Evolutionary conservation across 2,113 vertebrate genomes (phyloP).

Genomic region (Nothoprocta perdicaria): DNA sequence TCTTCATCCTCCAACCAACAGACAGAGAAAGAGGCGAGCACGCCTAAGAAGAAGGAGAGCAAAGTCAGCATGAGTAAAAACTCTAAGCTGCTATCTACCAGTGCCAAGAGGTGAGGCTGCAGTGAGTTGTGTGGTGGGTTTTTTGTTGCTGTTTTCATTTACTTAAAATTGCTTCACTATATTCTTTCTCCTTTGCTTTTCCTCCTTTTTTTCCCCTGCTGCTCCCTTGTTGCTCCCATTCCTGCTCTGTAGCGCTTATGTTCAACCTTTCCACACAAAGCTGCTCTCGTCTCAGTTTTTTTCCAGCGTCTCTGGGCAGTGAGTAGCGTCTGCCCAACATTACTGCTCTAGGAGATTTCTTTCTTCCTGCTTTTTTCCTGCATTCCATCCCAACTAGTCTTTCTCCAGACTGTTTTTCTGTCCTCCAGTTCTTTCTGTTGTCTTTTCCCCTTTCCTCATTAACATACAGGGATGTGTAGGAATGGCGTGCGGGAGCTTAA

Average conservation of each 20-base stretch:
- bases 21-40: conserved; percentile 83
- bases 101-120: conserved; percentile 90
- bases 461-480: background rate
- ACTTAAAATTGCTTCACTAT: background rate
- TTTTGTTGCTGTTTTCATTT: background rate
- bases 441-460: background rate
- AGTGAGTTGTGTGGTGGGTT: background rate
- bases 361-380: background rate
- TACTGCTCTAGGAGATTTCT: background rate
- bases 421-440: background rate
- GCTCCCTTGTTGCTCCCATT: background rate
- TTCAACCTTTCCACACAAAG: background rate
- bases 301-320: background rate
- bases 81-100: conserved; percentile 96
- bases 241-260: background rate
- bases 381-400: background rate
- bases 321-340: background rate
- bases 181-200: conserved; percentile 16
- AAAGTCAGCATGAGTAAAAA: conserved; percentile 98
- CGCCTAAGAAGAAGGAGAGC: conserved; percentile 92
- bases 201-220: fast-evolving
- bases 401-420: background rate
- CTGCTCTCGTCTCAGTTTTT: conserved; percentile 11
- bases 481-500: background rate
- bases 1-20: conserved; percentile 89